phyloP scores from a whole-genome alignment of 1,140 invertebrate genomes.

The Acromyrmex charruanus region DNA sequence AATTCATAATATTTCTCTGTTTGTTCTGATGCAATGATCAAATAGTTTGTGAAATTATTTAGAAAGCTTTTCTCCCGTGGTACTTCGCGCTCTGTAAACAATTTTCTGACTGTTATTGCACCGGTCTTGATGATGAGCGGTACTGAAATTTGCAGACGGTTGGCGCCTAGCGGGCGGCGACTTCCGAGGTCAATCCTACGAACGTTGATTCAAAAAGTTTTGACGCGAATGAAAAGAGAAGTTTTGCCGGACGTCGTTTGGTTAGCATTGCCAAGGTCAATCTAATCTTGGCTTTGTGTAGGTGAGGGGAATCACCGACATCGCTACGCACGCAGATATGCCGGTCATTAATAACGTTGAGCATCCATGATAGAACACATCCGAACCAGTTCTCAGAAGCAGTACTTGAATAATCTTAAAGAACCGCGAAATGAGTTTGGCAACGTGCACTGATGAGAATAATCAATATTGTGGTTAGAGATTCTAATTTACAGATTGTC shows the following conservation, averaged over 20 bases:
- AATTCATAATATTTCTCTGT: not conserved
- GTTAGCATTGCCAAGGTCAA: constrained; percentile 68
- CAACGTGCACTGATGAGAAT: constrained; percentile 25
- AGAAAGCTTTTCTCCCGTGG: not conserved
- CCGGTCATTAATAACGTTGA: constrained; percentile 42
- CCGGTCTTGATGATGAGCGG: constrained; percentile 1
- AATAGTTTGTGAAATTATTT: not conserved
- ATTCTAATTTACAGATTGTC: constrained; percentile 7
- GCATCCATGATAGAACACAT: constrained; percentile 10
- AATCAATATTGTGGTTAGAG: not conserved
- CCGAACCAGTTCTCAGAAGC: constrained; percentile 55
- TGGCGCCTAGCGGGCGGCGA: constrained; percentile 43
- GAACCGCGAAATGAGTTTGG: constrained; percentile 19
- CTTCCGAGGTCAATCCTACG: constrained; percentile 43
- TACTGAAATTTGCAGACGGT: constrained; percentile 23
- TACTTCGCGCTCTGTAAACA: constrained; percentile 4
- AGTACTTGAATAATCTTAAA: constrained; percentile 19
- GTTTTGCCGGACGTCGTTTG: not conserved
- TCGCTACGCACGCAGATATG: constrained; percentile 18
- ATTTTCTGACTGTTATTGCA: not conserved
- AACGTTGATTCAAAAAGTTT: constrained; percentile 40
- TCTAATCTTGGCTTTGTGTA: constrained; percentile 66
- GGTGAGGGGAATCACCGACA: constrained; percentile 37
- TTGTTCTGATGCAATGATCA: not conserved
- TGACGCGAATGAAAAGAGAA: constrained; percentile 52